These are phyloP conservation scores for Geopemphigus sp. DNA, from an alignment of 1,140 invertebrate genomes.

Conservation along the genomic window DNA sequence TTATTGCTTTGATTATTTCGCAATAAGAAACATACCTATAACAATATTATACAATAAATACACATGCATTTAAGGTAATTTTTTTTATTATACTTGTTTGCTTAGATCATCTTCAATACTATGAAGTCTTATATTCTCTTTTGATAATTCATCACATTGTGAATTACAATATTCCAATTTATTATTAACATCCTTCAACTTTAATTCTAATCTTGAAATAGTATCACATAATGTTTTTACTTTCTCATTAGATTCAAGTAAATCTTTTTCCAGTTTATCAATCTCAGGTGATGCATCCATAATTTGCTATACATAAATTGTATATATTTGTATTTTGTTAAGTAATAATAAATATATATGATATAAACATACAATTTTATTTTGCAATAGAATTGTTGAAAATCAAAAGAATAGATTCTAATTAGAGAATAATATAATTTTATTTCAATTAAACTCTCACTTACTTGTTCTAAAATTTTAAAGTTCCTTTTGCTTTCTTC, in stretches of 20 bases:
- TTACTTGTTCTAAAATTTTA: constrained; percentile 28
- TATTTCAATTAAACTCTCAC: neutral
- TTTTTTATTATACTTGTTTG: constrained; percentile 37
- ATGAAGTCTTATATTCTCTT: constrained; percentile 28
- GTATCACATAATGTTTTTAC: constrained; percentile 20
- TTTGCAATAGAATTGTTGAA: too few species aligned
- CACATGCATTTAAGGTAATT: neutral
- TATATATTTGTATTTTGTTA: neutral
- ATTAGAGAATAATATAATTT: neutral
- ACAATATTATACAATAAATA: neutral
- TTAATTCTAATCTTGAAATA: constrained; percentile 10
- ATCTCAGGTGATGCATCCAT: constrained; percentile 4
- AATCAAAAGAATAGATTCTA: too few species aligned
- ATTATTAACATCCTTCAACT: neutral
- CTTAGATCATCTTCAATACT: neutral
- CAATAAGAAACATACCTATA: constrained; percentile 37
- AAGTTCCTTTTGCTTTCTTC: constrained; percentile 22
- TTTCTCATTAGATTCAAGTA: constrained; percentile 26
- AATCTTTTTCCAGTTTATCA: constrained; percentile 27
- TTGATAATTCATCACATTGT: constrained; percentile 17
- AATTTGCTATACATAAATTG: constrained; percentile 16
- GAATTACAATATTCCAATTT: neutral
- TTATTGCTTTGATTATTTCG: constrained; percentile 23
- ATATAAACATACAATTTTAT: neutral
- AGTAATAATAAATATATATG: neutral